These are phyloP conservation scores for Rousettus madagascariensis DNA, from an alignment of 2,797 vertebrate species.

Conservation along the genomic window DNA sequence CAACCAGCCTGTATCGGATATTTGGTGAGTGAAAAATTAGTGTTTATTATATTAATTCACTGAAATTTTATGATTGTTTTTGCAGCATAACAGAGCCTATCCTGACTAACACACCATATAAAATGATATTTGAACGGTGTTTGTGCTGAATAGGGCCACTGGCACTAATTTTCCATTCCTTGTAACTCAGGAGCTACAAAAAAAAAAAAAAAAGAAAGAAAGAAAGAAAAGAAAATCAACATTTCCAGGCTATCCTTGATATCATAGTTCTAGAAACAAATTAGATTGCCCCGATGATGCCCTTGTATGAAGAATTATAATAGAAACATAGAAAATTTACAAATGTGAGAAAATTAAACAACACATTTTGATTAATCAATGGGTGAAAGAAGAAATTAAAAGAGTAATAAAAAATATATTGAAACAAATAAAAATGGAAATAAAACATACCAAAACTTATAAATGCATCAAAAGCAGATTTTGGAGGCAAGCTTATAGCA, in stretches of 20 bases:
- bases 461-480: no score
- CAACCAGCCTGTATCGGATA: not conserved
- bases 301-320: not conserved
- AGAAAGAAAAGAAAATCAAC: not conserved
- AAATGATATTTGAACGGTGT: not conserved
- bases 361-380: not conserved
- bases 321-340: not conserved
- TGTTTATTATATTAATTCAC: not conserved
- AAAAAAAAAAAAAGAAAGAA: no score
- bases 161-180: not conserved
- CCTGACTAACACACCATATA: not conserved
- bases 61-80: conserved; percentile 5
- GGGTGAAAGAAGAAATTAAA: not conserved
- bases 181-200: not conserved
- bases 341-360: not conserved
- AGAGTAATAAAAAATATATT: not conserved
- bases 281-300: not conserved
- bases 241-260: not conserved
- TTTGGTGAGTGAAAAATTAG: conserved; percentile 11
- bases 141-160: not conserved
- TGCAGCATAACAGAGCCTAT: not conserved
- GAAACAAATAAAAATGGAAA: no score
- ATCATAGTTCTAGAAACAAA: not conserved
- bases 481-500: not conserved
- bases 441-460: no score